These are phyloP conservation scores for Synergus gifuensis DNA, from an alignment of 2,888 invertebrate genomes.

Conservation along the genomic window DNA sequence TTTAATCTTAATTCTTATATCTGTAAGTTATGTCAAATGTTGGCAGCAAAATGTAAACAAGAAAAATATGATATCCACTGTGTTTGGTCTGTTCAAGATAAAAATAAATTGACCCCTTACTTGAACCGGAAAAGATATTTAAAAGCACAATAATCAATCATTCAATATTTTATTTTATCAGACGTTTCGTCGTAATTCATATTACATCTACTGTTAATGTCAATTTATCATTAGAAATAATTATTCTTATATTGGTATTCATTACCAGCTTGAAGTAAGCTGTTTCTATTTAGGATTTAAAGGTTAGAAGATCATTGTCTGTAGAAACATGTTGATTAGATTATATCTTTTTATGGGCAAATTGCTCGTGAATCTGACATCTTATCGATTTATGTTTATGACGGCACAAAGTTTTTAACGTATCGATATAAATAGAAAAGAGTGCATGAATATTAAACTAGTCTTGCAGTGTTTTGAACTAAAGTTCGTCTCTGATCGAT, in stretches of 20 bases:
- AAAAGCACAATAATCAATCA: constrained; percentile 31
- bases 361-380: background rate
- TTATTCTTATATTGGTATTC: background rate
- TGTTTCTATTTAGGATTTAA: too few relatives aligned
- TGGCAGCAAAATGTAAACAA: constrained; percentile 25
- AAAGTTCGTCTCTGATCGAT: constrained; percentile 19
- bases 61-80: constrained; percentile 1
- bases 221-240: constrained; percentile 1
- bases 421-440: constrained; percentile 25
- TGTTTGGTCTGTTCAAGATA: constrained; percentile 20
- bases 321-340: background rate
- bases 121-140: constrained; percentile 29
- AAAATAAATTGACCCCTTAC: constrained; percentile 30
- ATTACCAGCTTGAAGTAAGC: too few relatives aligned
- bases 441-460: constrained; percentile 24
- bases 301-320: too few relatives aligned
- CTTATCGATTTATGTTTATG: background rate
- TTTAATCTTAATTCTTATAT: background rate
- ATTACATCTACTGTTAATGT: background rate
- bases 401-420: background rate
- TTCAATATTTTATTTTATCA: constrained; percentile 16
- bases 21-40: background rate
- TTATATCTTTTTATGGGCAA: background rate
- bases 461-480: background rate
- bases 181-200: constrained; percentile 27